Base-by-base conservation (phyloP, 2,888 invertebrate genomes). In the Volucella bombylans region DNA sequence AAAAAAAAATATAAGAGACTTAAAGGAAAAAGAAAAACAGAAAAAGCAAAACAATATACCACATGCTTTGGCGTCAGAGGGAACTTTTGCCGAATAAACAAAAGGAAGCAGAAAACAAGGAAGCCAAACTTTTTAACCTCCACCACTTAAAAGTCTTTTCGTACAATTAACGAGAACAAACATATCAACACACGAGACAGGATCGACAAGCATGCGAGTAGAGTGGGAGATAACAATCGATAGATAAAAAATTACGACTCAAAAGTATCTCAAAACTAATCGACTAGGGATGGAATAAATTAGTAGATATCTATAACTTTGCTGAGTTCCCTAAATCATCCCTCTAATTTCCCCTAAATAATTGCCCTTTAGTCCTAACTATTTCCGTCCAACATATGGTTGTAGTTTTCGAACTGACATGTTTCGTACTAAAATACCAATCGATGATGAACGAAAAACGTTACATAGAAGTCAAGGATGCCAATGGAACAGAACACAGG, bases 81-180 rank as follows among this genome's bases (percentile, higher is more conserved):
- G 47, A 77, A 69, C 38, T 77, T 69, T 77, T 55, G 2, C 69
- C 38, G 54, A 49, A 65, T 54, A 54, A 57, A 68, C 12, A 52
- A 10, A 14, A 50, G 45, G 31, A 57, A 18, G 49, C 45, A 49
- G n/a, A 49, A 15, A 38, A 12, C 9, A 23, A 54, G 43, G 9
- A 23, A 38, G 18, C 31, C 31, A 69, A 65, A 69, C 39, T 57
- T 85, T 77, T 55, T 64, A 71, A 77, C 67, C 72, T 61, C 31
- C 47, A 67, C 67, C 59, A 72, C 61, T 85, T 67, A 76, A 67
- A 81, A 81, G 76, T 81, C 81, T 57, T 62, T 57, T 57, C 38
- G 76, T 57, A 64, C 81, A 85, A 85, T 85, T 85, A 85, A 81
- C 71, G 57, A 71, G 54, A 77, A 69, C 76, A 81, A 81, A 68